Conservation (phyloP, 2,797 vertebrate genomes). For the Takifugu rubripes region DNA sequence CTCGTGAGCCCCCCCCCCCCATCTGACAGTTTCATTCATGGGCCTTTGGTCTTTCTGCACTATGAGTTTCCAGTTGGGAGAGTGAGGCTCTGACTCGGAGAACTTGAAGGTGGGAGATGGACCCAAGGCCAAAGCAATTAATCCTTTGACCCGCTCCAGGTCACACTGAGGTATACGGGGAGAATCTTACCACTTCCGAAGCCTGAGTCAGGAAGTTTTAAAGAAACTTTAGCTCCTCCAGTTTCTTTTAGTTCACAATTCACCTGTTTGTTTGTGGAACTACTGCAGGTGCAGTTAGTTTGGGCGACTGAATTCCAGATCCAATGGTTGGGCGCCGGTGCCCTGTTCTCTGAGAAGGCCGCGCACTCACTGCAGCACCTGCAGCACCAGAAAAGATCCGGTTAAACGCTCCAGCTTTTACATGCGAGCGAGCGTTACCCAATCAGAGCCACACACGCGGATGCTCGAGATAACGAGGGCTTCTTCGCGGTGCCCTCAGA, state of each 20-base stretch:
- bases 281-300: not conserved
- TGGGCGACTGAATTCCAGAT: conserved; percentile 12
- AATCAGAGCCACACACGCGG: conserved; percentile 51
- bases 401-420: conserved; percentile 50
- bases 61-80: conserved; percentile 33
- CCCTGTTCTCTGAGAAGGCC: conserved; percentile 20
- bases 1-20: not conserved
- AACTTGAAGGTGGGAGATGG: conserved; percentile 39
- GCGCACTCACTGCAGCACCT: conserved; percentile 8
- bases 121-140: conserved; percentile 62
- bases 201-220: conserved; percentile 9
- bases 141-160: conserved; percentile 44
- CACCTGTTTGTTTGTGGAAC: conserved; percentile 4
- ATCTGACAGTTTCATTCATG: conserved; percentile 29
- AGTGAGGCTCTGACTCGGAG: conserved; percentile 55
- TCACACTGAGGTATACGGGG: conserved; percentile 32
- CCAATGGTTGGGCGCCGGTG: not conserved
- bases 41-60: conserved; percentile 32
- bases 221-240: not conserved
- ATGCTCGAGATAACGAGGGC: conserved; percentile 55
- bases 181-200: conserved; percentile 48
- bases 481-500: conserved; percentile 33
- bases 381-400: conserved; percentile 17
- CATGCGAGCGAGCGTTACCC: conserved; percentile 48
- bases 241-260: conserved; percentile 1